A percentile compares a stretch with the other conserved stretches of the same genome.
These are phyloP conservation scores for Tyto alba DNA, from an alignment of 2,113 vertebrate species.

Conservation along the genomic window DNA sequence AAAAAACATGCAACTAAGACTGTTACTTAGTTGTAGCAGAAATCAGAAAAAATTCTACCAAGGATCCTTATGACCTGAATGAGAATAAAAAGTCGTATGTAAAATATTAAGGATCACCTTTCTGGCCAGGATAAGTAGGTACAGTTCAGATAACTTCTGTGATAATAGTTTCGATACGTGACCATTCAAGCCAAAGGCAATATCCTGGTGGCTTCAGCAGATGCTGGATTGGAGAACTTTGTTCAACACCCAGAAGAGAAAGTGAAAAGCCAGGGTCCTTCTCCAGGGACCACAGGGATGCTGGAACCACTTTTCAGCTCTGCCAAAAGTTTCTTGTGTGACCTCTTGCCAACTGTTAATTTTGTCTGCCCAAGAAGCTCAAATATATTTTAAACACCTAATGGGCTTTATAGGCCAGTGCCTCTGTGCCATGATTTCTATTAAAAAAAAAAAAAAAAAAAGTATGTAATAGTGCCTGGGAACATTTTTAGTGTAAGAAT, in stretches of 20 bases:
- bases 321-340: neutral
- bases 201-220: neutral
- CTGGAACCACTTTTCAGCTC: neutral
- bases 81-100: neutral
- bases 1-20: neutral
- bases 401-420: neutral
- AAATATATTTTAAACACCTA: conserved; percentile 27
- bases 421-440: neutral
- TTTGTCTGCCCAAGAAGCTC: neutral
- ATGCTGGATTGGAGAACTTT: neutral
- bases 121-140: neutral
- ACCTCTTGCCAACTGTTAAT: conserved; percentile 6
- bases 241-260: neutral
- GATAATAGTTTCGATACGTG: neutral
- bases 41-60: neutral
- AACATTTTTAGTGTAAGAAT: neutral
- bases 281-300: neutral
- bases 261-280: neutral
- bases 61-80: fast-evolving
- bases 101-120: neutral
- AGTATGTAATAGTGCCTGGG: neutral
- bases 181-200: neutral
- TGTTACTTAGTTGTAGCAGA: neutral
- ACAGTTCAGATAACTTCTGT: neutral
- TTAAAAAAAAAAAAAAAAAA: neutral